Conservation (phyloP, 1,140 invertebrate genomes). For the Euborellia annulipes region DNA sequence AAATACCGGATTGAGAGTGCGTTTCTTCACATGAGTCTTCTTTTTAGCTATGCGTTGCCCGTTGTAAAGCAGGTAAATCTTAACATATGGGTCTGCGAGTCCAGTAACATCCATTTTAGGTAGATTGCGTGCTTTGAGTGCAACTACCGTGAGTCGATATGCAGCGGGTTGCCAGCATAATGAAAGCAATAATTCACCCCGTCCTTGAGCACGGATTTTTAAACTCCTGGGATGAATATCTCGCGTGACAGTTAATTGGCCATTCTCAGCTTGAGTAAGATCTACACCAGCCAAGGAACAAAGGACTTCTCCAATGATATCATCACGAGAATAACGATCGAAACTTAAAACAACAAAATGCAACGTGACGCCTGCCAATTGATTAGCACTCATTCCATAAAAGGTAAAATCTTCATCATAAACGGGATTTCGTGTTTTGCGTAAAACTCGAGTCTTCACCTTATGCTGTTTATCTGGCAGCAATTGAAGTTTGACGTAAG, state of each 20-base stretch:
- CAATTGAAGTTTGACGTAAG: constrained; percentile 87
- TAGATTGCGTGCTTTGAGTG: constrained; percentile 82
- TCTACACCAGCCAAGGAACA: constrained; percentile 65
- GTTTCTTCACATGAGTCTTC: constrained; percentile 97
- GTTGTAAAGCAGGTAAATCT: constrained; percentile 93
- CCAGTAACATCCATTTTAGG: constrained; percentile 93
- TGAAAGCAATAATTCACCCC: constrained; percentile 80
- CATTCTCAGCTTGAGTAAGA: constrained; percentile 59
- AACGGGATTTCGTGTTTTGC: constrained; percentile 80
- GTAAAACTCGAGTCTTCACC: constrained; percentile 83
- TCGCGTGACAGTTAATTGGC: constrained; percentile 55
- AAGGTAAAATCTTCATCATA: constrained; percentile 97
- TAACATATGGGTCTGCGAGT: constrained; percentile 86
- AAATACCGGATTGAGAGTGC: constrained; percentile 93
- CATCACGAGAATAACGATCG: constrained; percentile 91
- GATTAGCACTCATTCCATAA: constrained; percentile 73
- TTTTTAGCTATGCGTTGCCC: constrained; percentile 96
- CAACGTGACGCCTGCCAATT: constrained; percentile 67
- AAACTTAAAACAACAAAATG: constrained; percentile 93
- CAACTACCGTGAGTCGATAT: constrained; percentile 73
- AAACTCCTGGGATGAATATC: constrained; percentile 70
- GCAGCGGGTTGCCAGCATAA: constrained; percentile 88
- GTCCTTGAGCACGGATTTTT: constrained; percentile 70
- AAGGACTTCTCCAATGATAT: constrained; percentile 94
- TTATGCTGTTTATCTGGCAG: constrained; percentile 90